A percentile compares a stretch with the other conserved stretches of the same genome.
Evolutionary conservation across 2,113 vertebrate genomes (phyloP).

Genomic region (Brachyhypopomus occidentalis): DNA sequence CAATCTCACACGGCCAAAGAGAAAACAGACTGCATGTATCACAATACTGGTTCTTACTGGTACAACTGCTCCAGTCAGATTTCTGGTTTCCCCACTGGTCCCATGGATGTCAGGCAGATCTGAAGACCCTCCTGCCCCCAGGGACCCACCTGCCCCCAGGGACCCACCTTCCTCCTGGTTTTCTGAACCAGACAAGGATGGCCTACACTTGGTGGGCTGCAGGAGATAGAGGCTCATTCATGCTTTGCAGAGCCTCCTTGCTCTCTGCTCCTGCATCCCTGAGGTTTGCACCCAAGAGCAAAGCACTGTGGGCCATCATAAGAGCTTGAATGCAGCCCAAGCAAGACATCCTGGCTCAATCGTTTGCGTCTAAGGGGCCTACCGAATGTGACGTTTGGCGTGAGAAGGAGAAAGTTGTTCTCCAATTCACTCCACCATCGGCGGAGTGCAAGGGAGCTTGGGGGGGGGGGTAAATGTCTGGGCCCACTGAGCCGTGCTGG

Average conservation of each 20-base stretch:
- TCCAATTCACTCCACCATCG: too few relatives aligned
- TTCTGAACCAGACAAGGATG: slow-evolving; percentile 24
- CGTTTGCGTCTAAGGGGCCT: too few relatives aligned
- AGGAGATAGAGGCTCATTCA: neutral
- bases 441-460: neutral
- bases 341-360: neutral
- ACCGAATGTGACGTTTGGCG: too few relatives aligned
- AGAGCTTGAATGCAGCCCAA: neutral
- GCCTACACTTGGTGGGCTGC: slow-evolving; percentile 5
- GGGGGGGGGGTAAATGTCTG: neutral
- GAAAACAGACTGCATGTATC: too few relatives aligned
- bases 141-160: slow-evolving; percentile 12
- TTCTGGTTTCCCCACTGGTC: neutral
- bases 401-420: neutral
- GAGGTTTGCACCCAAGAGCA: neutral
- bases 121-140: too few relatives aligned
- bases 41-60: too few relatives aligned
- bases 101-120: slow-evolving; percentile 15
- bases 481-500: neutral
- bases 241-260: neutral
- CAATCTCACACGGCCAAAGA: too few relatives aligned
- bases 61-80: neutral
- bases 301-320: neutral
- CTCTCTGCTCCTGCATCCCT: neutral
- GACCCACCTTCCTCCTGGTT: slow-evolving; percentile 38